Evolutionary conservation across 2,113 vertebrate species (phyloP), one percentile per base, ranked within the genome.

Genomic region (Hippopotamus amphibius): DNA sequence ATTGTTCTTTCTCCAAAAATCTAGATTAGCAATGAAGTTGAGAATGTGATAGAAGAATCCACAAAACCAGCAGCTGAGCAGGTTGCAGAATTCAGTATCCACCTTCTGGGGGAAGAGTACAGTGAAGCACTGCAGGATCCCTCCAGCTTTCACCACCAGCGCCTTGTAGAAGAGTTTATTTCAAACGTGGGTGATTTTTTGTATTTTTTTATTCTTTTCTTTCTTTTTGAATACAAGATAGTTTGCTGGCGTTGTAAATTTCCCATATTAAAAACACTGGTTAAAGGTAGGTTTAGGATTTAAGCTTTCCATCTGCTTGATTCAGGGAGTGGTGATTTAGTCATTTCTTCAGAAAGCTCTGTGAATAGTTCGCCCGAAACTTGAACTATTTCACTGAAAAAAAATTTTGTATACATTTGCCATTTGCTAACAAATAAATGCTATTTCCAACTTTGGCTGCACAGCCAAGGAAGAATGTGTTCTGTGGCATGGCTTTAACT

Each of bases 11-110:
- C 15, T 93, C 61, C 96, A 97, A 82, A 77, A 59, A 95, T 97
- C 22, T 96, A 99, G 99, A 98, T 99, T 96, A 99, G 98, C 97
- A 99, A 99, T 80, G 99, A 99, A 97, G 99, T 99, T 92, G 99
- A 99, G 24, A 96, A 96, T 84, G 96, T 98, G 72, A 97, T 98
- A 85, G 98, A 98, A 95, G 97, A 98, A 57, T 84, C 98, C 15
- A 55, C 76, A 15, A 98, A 88, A 57, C 90, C 98, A 43, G 95
- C 95, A 37, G 88, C 98, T 87, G 99, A 99, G 94, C 99, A 99
- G 97, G 98, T 99, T 98, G 98, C 99, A 92, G 99, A 99, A 95
- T 99, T 99, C 97, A 99, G 98, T 88, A 98, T 99, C 95, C 93
- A 99, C 86, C 98, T 99, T 97, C 97, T 86, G 3, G 99, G 98